These are phyloP conservation scores for Poeciliopsis turneri DNA, from an alignment of 2,797 vertebrate species.

Conservation along the genomic window DNA sequence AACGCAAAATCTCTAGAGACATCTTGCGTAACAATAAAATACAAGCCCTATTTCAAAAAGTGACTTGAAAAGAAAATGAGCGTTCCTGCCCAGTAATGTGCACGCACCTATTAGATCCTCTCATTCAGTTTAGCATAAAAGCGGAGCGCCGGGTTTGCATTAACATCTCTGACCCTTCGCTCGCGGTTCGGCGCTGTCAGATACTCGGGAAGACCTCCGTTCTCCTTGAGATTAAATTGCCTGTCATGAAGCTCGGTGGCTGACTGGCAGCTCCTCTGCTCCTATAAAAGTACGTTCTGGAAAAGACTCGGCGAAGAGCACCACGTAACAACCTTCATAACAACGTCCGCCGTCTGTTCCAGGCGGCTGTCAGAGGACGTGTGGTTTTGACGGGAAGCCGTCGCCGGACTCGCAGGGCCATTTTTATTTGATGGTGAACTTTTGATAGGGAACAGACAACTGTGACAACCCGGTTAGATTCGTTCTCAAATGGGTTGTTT, in stretches of 20 bases:
- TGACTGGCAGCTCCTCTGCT: conserved; percentile 74
- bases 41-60: background rate
- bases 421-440: conserved; percentile 58
- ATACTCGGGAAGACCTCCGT: conserved; percentile 53
- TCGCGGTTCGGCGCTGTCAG: conserved; percentile 53
- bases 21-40: background rate
- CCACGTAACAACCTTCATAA: conserved; percentile 69
- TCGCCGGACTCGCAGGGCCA: conserved; percentile 38
- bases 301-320: conserved; percentile 55
- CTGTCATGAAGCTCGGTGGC: conserved; percentile 60
- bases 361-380: conserved; percentile 47
- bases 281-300: conserved; percentile 63
- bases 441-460: conserved; percentile 53
- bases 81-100: background rate
- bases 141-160: conserved; percentile 14
- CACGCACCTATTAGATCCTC: background rate
- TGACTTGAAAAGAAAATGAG: background rate
- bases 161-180: conserved; percentile 33
- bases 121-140: conserved; percentile 15
- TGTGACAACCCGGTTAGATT: conserved; percentile 49
- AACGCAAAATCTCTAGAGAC: background rate
- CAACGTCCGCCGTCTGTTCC: conserved; percentile 61
- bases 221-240: conserved; percentile 78
- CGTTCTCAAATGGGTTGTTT: conserved; percentile 53
- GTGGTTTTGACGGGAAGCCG: conserved; percentile 52